Evolutionary conservation across 2,113 vertebrate species (phyloP).

Genomic region (Cichladusa arquata): DNA sequence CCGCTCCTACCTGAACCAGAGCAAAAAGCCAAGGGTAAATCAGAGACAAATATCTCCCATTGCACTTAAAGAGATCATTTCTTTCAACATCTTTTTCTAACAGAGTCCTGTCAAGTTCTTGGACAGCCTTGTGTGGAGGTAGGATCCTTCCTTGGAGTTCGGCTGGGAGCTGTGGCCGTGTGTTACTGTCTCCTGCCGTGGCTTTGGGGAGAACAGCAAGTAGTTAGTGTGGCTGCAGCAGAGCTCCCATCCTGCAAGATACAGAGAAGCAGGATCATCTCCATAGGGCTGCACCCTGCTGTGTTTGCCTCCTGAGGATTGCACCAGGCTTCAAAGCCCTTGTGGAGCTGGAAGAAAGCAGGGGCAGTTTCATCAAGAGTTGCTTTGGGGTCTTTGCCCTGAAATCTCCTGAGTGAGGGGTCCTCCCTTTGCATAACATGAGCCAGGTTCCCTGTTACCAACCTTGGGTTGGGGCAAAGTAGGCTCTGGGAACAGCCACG

Average conservation of each 20-base stretch:
- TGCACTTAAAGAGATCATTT: slow-evolving; percentile 82
- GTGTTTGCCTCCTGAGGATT: neutral
- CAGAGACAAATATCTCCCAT: slow-evolving; percentile 84
- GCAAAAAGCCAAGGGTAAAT: slow-evolving; percentile 86
- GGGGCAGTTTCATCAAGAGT: neutral
- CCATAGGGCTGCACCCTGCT: neutral
- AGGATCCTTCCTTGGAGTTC: slow-evolving; percentile 28
- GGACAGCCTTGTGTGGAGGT: slow-evolving; percentile 54
- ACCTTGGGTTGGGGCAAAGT: neutral
- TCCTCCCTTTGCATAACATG: neutral
- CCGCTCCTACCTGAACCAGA: slow-evolving; percentile 83
- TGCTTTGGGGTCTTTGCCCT: neutral
- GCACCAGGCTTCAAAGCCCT: neutral
- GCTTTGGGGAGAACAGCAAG: neutral
- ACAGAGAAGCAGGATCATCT: neutral
- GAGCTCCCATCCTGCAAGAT: neutral
- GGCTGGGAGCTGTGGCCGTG: neutral
- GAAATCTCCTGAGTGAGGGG: neutral
- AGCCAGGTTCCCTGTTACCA: neutral
- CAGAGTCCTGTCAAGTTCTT: slow-evolving; percentile 72
- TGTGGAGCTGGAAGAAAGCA: neutral
- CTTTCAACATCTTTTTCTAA: slow-evolving; percentile 79
- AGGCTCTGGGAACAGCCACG: neutral
- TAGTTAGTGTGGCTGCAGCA: neutral
- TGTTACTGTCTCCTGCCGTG: neutral